phyloP scores from a whole-genome alignment of 1,140 invertebrate species.

The Chrysomallon squamiferum region DNA sequence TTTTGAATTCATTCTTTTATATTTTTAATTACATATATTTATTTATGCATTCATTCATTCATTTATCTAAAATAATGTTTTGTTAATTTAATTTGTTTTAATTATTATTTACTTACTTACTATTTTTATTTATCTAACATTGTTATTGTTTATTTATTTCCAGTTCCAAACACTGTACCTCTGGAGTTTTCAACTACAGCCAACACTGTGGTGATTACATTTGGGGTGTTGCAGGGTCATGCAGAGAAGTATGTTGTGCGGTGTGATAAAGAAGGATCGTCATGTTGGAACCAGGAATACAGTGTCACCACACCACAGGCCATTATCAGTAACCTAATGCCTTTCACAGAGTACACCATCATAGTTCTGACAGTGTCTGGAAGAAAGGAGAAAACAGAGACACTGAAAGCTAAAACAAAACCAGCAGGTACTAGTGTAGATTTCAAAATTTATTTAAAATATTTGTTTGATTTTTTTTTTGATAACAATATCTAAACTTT shows the following conservation, averaged over 20 bases:
- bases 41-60: too few relatives aligned
- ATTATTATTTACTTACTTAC: too few relatives aligned
- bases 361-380: slow-evolving; percentile 27
- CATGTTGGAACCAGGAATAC: slow-evolving; percentile 17
- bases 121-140: too few relatives aligned
- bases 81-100: too few relatives aligned
- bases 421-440: slow-evolving; percentile 47
- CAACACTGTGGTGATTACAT: slow-evolving; percentile 24
- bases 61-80: too few relatives aligned
- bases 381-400: slow-evolving; percentile 10
- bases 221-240: slow-evolving; percentile 29
- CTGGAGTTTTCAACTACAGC: slow-evolving; percentile 12
- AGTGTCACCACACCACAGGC: slow-evolving; percentile 4
- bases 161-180: slow-evolving; percentile 42
- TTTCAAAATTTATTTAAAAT: too few relatives aligned
- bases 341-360: slow-evolving; percentile 41
- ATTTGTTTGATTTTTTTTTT: too few relatives aligned
- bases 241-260: slow-evolving; percentile 28
- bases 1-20: too few relatives aligned
- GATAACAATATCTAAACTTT: too few relatives aligned
- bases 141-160: slow-evolving; percentile 5
- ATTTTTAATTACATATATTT: too few relatives aligned
- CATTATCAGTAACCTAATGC: slow-evolving; percentile 23
- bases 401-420: slow-evolving; percentile 25
- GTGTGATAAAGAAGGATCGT: slow-evolving; percentile 14